These are phyloP conservation scores for Hemaris fuciformis DNA, from an alignment of 2,888 invertebrate genomes.

Conservation along the genomic window DNA sequence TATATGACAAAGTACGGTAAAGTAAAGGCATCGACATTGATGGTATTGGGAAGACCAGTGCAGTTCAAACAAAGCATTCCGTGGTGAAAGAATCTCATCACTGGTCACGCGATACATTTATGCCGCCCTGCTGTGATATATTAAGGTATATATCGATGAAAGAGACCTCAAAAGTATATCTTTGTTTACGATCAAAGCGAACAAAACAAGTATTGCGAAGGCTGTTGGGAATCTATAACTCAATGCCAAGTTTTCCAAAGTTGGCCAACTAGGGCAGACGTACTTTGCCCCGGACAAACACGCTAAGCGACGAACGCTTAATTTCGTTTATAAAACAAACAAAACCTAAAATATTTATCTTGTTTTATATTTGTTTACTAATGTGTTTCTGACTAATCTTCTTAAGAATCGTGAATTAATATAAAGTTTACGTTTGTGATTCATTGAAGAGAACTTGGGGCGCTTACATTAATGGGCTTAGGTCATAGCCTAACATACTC, in stretches of 20 bases:
- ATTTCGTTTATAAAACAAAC: slow-evolving; percentile 68
- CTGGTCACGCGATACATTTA: no score
- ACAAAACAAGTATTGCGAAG: slow-evolving; percentile 76
- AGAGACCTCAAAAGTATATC: slow-evolving; percentile 56
- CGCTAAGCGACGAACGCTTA: slow-evolving; percentile 57
- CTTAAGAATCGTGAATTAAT: background rate
- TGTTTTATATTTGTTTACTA: slow-evolving; percentile 2
- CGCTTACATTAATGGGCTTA: background rate
- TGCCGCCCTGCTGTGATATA: no score
- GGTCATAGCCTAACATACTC: background rate
- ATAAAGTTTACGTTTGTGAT: no score
- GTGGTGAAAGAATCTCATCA: no score
- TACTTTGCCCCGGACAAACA: slow-evolving; percentile 61
- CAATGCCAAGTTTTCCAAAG: slow-evolving; percentile 75
- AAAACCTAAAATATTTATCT: slow-evolving; percentile 37
- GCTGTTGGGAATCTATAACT: slow-evolving; percentile 79
- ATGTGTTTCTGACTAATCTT: no score
- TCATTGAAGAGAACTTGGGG: no score
- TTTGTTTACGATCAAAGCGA: slow-evolving; percentile 72
- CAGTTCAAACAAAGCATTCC: no score
- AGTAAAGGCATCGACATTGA: no score
- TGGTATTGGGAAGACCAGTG: no score
- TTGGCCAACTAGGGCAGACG: slow-evolving; percentile 66
- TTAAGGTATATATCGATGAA: no score
- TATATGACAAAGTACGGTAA: no score